Conservation (phyloP, 2,888 invertebrate species). For the Papilio demoleus region DNA sequence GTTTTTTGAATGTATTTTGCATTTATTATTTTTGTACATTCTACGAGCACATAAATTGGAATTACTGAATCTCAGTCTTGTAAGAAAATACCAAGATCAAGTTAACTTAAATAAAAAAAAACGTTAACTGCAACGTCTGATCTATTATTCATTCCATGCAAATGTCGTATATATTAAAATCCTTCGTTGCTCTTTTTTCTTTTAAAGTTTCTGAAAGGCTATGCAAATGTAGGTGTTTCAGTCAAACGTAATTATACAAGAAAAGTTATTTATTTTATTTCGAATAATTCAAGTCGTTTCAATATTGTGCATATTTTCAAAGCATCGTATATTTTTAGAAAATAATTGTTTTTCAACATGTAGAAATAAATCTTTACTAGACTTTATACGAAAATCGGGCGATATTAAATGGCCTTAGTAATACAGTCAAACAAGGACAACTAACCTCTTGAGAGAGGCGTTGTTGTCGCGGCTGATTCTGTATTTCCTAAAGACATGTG, state of each 20-base stretch:
- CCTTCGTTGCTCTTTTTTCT: conserved; percentile 21
- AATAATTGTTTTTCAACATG: neutral
- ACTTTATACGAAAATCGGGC: too few relatives aligned
- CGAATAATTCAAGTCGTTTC: neutral
- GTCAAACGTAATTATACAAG: conserved; percentile 15
- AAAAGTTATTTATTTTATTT: conserved; percentile 2
- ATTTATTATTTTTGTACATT: neutral
- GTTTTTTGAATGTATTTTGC: too few relatives aligned
- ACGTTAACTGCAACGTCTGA: conserved; percentile 33
- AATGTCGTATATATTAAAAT: conserved; percentile 32
- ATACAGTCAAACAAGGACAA: too few relatives aligned
- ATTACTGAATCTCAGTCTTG: too few relatives aligned
- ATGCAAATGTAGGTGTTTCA: conserved; percentile 20
- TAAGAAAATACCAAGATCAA: conserved; percentile 9
- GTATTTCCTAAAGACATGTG: too few relatives aligned
- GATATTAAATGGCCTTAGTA: too few relatives aligned
- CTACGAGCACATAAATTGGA: neutral
- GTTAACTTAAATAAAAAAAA: conserved; percentile 3
- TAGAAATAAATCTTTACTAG: too few relatives aligned
- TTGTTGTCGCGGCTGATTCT: too few relatives aligned
- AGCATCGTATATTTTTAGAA: neutral
- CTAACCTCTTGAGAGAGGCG: too few relatives aligned
- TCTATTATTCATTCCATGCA: conserved; percentile 21
- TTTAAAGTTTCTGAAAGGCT: conserved; percentile 26
- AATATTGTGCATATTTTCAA: neutral